phyloP scores from a whole-genome alignment of 2,797 vertebrate genomes.

The Odontamblyopus lacepedii region DNA sequence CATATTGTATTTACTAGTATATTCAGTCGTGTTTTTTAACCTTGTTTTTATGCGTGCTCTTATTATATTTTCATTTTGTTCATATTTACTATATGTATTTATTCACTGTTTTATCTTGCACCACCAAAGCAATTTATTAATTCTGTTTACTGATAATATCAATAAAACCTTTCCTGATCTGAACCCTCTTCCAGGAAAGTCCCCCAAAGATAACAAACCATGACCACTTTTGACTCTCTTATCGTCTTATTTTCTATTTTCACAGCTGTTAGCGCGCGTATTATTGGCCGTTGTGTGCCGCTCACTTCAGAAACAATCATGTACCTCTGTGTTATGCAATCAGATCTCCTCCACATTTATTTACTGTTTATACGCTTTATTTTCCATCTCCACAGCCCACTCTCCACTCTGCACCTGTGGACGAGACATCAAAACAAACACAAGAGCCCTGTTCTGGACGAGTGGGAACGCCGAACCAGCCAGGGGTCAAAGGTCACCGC shows the following conservation, averaged over 20 bases:
- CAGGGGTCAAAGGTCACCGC: background rate
- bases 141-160: no score
- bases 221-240: background rate
- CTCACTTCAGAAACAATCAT: background rate
- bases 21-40: no score
- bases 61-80: no score
- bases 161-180: no score
- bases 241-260: background rate
- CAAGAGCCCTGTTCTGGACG: background rate
- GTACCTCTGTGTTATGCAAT: background rate
- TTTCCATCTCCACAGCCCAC: background rate
- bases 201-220: no score
- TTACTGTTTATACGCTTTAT: background rate
- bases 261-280: background rate
- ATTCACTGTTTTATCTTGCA: no score
- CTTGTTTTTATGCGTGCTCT: no score
- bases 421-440: background rate
- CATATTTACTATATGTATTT: no score
- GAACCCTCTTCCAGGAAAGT: no score
- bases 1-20: no score
- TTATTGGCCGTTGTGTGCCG: background rate
- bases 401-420: background rate
- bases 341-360: background rate
- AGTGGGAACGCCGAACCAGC: background rate
- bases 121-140: no score